Evolutionary conservation across 37 sponge, comb jelly and placozoan species (phyloP).

Genomic region (Amphimedon queenslandica): DNA sequence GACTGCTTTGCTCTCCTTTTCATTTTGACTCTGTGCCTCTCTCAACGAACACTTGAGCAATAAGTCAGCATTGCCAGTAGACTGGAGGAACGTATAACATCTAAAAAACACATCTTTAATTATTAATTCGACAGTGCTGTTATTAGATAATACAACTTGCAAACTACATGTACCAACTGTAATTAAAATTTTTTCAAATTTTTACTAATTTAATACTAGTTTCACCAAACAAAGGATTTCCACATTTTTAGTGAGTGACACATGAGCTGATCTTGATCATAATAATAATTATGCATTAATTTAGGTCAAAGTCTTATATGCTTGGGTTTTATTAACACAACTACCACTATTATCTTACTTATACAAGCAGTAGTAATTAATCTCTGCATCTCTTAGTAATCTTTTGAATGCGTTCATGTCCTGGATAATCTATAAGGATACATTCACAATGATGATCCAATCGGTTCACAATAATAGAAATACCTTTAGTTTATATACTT

Average conservation of each 20-base stretch:
- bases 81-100: neutral
- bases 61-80: neutral
- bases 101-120: no score
- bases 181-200: no score
- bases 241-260: no score
- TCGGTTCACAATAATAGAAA: neutral
- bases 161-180: no score
- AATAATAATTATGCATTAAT: no score
- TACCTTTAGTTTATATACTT: conserved; percentile 62
- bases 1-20: neutral
- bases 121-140: no score
- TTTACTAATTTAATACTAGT: no score
- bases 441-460: neutral
- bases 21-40: neutral
- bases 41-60: neutral
- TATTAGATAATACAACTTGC: no score
- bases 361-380: conserved; percentile 58
- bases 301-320: no score
- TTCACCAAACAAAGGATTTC: no score
- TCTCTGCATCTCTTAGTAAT: conserved; percentile 52
- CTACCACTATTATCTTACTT: conserved; percentile 29
- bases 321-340: no score
- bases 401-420: conserved; percentile 67
- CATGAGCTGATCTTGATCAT: no score
- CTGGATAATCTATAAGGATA: conserved; percentile 50